These are phyloP conservation scores for Ganaspis brasiliensis DNA, from an alignment of 2,888 invertebrate genomes.

Conservation along the genomic window DNA sequence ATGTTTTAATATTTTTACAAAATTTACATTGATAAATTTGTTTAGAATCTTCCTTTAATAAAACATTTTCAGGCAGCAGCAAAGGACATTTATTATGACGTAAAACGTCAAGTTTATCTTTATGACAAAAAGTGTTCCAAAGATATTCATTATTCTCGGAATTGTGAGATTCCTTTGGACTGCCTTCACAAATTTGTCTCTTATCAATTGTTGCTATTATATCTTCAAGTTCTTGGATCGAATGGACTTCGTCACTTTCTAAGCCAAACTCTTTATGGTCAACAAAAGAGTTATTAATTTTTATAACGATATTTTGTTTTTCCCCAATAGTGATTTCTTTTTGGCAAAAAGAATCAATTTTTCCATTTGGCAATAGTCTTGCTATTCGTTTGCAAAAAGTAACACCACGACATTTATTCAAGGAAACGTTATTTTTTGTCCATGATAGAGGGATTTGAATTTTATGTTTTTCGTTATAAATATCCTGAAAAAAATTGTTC, in stretches of 20 bases:
- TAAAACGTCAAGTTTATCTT: not conserved
- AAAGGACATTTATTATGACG: not conserved
- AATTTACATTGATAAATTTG: not conserved
- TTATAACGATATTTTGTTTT: not conserved
- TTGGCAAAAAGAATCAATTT: not conserved
- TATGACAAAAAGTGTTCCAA: not conserved
- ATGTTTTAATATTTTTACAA: not conserved
- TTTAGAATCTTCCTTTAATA: not conserved
- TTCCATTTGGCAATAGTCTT: not conserved
- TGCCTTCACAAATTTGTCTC: not conserved
- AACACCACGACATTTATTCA: slow-evolving; percentile 2
- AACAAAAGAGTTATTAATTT: not conserved
- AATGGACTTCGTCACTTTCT: not conserved
- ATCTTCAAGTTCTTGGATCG: not conserved
- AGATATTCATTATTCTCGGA: not conserved
- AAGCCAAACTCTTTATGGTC: not conserved
- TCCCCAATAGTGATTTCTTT: not conserved
- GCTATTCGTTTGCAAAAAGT: not conserved
- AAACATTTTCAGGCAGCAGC: not conserved
- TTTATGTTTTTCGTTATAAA: not conserved
- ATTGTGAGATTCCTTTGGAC: not conserved
- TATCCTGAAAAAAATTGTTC: not conserved
- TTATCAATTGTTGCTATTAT: not conserved
- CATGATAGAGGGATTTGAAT: slow-evolving; percentile 5
- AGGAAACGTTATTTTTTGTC: not conserved